Evolutionary conservation across 1,140 invertebrate genomes (phyloP), one percentile per base, ranked within the genome.

Genomic region (Papilio helenus): DNA sequence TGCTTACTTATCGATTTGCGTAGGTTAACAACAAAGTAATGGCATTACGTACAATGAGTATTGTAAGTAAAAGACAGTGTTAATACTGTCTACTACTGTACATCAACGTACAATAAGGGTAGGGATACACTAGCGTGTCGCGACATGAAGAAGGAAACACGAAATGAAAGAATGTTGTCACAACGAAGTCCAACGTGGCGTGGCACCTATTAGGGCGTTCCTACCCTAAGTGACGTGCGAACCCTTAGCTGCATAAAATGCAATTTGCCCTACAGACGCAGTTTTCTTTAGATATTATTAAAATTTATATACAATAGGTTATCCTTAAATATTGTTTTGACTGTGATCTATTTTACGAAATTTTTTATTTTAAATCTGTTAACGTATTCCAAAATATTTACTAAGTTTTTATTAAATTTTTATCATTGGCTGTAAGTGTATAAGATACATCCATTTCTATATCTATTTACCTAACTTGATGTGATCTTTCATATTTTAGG

Each of bases 301-400:
- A 58, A 65, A 65, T 68, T 29, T 34, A 5, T 23, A 61, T 16
- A 61, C 61, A 65, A 65, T 34, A 68, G 3, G 61, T 68, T 68
- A 26, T 68, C 26, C 0, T 68, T 68, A 10, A 68, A 68, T 29
- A 68, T 68, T 68, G 26, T 68, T 68, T 68, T 26, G 26, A 68
- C 61, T 68, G 61, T 68, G 61, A 68, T 68, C 61, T 68, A 68
- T 68, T 68, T 68, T 29, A 68, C 61, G 26, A 68, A 68, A 68
- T 68, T 68, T 29, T 29, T 68, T 68, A 68, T 68, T 68, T 68
- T 68, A 29, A 68, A 29, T 61, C 10, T 61, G 20, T 61, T 61
- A 14, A 12, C 23, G 12, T 68, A 68, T 34, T 68, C 61, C 61
- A 68, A 68, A 68, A 16, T 29, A 68, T 61, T 26, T 23, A 26